These are phyloP conservation scores for Papilio protenor DNA, from an alignment of 2,888 invertebrate genomes.

Conservation along the genomic window DNA sequence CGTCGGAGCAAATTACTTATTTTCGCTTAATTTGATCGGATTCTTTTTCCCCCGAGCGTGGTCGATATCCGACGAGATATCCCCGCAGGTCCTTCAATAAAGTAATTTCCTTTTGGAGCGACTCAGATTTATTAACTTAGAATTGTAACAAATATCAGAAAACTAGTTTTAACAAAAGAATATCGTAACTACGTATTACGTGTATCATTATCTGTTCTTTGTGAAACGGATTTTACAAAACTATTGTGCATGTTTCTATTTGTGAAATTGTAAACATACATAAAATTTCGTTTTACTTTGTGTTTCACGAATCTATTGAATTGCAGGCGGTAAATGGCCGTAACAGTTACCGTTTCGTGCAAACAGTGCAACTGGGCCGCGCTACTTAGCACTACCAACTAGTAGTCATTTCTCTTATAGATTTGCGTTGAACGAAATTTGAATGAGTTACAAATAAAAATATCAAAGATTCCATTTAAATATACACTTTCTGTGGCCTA, in stretches of 20 bases:
- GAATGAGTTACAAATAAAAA: not conserved
- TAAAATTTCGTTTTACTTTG: conserved; percentile 23
- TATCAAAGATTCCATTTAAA: not conserved
- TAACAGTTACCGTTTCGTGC: conserved; percentile 66
- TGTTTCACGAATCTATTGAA: conserved; percentile 45
- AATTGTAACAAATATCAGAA: not conserved
- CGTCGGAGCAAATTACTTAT: not conserved
- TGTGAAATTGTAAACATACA: conserved; percentile 2
- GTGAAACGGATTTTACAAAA: not conserved
- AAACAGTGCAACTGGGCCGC: conserved; percentile 67
- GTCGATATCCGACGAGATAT: conserved; percentile 53
- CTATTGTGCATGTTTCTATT: conserved; percentile 14
- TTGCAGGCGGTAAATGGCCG: conserved; percentile 59
- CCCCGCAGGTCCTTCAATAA: conserved; percentile 64
- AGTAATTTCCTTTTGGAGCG: conserved; percentile 67
- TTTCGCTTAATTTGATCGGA: not conserved
- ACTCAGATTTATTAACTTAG: conserved; percentile 50
- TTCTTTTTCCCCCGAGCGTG: conserved; percentile 3
- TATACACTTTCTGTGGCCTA: not conserved
- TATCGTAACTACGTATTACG: not conserved
- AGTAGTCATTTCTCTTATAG: conserved; percentile 28
- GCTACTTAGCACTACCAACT: conserved; percentile 54
- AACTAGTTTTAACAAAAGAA: not conserved
- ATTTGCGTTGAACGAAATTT: conserved; percentile 6
- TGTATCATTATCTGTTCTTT: not conserved